phyloP scores from a whole-genome alignment of 1,140 invertebrate genomes.

The Ips typographus region DNA sequence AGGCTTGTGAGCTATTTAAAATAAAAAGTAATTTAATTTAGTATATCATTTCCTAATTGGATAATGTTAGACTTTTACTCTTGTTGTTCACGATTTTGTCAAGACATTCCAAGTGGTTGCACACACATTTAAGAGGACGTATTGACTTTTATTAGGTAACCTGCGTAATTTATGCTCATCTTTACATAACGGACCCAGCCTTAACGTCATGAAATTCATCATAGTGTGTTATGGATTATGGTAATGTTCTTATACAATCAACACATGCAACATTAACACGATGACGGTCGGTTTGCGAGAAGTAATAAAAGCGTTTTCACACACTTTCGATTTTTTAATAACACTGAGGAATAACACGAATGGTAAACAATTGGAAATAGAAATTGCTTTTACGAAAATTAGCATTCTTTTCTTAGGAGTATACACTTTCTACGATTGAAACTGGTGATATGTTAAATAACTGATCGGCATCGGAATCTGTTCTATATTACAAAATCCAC shows the following conservation, averaged over 20 bases:
- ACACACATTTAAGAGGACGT: no score
- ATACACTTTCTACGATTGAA: neutral
- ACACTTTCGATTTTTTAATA: conserved; percentile 19
- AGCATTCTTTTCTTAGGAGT: neutral
- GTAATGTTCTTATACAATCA: conserved; percentile 13
- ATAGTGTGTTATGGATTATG: conserved; percentile 13
- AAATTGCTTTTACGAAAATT: conserved; percentile 14
- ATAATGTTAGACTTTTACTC: no score
- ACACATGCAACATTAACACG: no score
- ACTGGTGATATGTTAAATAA: neutral
- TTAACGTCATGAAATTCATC: conserved; percentile 7
- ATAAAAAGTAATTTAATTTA: no score
- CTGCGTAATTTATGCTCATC: neutral
- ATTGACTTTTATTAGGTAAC: neutral
- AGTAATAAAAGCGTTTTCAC: conserved; percentile 10
- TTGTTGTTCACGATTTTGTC: no score
- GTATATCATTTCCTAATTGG: no score
- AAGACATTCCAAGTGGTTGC: no score
- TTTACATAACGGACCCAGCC: conserved; percentile 9
- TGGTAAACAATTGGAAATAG: conserved; percentile 12
- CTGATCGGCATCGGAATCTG: neutral
- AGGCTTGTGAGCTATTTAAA: no score
- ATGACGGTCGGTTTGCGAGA: neutral
- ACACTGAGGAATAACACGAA: conserved; percentile 8
- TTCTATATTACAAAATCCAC: no score